Evolutionary conservation across 1,140 invertebrate genomes (phyloP), one percentile per base, ranked within the genome.

Genomic region (Drosophila kurseongensis): DNA sequence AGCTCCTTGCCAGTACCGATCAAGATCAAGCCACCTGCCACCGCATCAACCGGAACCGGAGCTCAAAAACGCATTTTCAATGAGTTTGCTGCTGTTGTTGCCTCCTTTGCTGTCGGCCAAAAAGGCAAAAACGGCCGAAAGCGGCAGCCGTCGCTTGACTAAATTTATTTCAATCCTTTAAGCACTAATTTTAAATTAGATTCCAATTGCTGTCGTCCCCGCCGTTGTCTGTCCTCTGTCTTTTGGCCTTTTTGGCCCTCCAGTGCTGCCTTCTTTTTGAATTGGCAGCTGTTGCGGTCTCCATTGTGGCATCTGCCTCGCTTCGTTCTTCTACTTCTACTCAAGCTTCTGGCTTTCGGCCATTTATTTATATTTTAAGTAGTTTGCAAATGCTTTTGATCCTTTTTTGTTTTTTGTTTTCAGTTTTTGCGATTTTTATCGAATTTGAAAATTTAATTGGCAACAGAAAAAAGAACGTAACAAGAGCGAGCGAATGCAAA

Each of bases 151-250:
- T 76, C 74, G 65, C 74, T 83, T 77, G 84, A 67, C 76, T 71
- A 89, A 89, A 84, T 89, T 88, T 88, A 89, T 88, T 88, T 84
- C 84, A 88, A 90, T 84, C 84, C 84, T 80, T 89, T 89, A 78
- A 89, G 73, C 84, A 90, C 84, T 89, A 89, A 88, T 89, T 88
- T 88, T 88, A 88, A 88, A 88, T 88, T 88, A 88, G 85, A 88
- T 88, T 88, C 84, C 80, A 88, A 88, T 88, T 88, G 76, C 63
- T 60, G 50, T 18, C 51, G 55, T 58, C 54, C 42, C 32, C 23
- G 44, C 9, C 51, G 32, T 42, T 4, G 27, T 23, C 29, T 50
- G 23, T 23, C 29, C 29, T 36, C 51, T 38, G 57, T n/a, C 36
- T 48, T 44, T 23, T 23, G 23, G 23, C 23, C 54, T 47, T 52